Evolutionary conservation across 2,888 invertebrate species (phyloP), one percentile per base, ranked within the genome.

Genomic region (Atrina japonica): DNA sequence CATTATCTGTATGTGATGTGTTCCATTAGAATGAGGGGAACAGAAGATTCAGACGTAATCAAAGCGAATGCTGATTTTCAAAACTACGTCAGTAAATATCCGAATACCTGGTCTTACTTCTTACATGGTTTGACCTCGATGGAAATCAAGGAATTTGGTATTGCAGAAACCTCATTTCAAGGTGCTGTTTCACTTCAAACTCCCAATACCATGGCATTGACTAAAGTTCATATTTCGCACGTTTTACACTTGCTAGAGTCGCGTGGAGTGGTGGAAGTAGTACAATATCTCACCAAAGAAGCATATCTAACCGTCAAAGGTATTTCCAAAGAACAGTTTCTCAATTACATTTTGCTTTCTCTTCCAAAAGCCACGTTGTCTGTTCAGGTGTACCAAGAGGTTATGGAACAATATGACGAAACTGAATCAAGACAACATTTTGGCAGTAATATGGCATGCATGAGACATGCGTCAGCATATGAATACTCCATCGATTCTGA

Each of bases 361-460:
- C 43, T 58, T 16, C 16, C 21, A 2, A 41, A 35, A 23, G 11
- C 43, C 18, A 18, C 18, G 21, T 6, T 14, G 1, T 23, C 23
- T 16, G 58, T 41, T 41, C 23, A 58, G 23, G 25, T 58, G 18
- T 16, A 40, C n/a, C 40, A 58, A 21, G 11, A n/a, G 18, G 41
- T 40, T 5, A 21, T 56, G 16, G 21, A 40, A 3, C 23, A 14
- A 6, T 18, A 41, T 6, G 40, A 35, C 5, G 25, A 58, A 23
- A 30, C 30, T 14, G 18, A 27, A 58, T 18, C n/a, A 23, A 16
- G 25, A 7, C 23, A 45, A n/a, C 14, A 40, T 45, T 47, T 14
- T 18, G 23, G 45, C 35, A 35, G 59, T 6, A 60, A 60, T 29
- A 18, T 60, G 29, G 59, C 59, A 23, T 60, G 59, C 45, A 16